phyloP scores from a whole-genome alignment of 1,140 invertebrate genomes.

The Proales similis region DNA sequence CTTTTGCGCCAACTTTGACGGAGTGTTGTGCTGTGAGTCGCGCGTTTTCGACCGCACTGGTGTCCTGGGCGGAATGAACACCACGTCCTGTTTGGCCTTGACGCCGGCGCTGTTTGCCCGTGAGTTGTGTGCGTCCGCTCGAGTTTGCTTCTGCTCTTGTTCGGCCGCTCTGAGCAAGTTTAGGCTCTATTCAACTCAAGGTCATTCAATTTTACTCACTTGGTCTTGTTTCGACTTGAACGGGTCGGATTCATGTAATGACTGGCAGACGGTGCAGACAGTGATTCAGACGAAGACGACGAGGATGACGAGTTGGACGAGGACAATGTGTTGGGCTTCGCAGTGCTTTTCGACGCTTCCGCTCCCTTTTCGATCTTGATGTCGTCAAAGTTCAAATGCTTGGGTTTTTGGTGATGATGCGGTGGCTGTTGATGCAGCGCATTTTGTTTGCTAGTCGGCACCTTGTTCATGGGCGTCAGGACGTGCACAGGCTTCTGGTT shows the following conservation, averaged over 20 bases:
- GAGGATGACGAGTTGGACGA: slow-evolving; percentile 9
- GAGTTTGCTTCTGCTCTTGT: slow-evolving; percentile 1
- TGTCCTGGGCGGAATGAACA: slow-evolving; percentile 49
- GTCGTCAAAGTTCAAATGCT: slow-evolving; percentile 30
- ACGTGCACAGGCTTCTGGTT: too few species aligned
- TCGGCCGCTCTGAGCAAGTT: background rate
- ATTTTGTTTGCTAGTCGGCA: too few species aligned
- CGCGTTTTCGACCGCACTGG: slow-evolving; percentile 43
- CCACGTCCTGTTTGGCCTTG: slow-evolving; percentile 48
- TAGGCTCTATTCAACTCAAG: background rate
- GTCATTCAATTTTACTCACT: slow-evolving; percentile 23
- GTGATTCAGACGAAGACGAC: slow-evolving; percentile 7
- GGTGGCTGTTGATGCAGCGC: too few species aligned
- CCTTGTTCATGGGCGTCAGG: too few species aligned
- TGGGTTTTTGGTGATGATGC: slow-evolving; percentile 35
- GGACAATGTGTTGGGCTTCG: too few species aligned
- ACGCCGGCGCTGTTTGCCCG: background rate
- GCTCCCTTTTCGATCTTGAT: too few species aligned
- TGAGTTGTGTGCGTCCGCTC: background rate
- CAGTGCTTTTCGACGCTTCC: too few species aligned
- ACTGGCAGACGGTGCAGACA: slow-evolving; percentile 3
- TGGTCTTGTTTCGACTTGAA: slow-evolving; percentile 17
- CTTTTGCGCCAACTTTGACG: slow-evolving; percentile 23
- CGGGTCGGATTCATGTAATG: slow-evolving; percentile 16
- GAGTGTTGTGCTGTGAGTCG: slow-evolving; percentile 39